Evolutionary conservation across 1,140 invertebrate species (phyloP).

Genomic region (Temnothorax longispinosus): DNA sequence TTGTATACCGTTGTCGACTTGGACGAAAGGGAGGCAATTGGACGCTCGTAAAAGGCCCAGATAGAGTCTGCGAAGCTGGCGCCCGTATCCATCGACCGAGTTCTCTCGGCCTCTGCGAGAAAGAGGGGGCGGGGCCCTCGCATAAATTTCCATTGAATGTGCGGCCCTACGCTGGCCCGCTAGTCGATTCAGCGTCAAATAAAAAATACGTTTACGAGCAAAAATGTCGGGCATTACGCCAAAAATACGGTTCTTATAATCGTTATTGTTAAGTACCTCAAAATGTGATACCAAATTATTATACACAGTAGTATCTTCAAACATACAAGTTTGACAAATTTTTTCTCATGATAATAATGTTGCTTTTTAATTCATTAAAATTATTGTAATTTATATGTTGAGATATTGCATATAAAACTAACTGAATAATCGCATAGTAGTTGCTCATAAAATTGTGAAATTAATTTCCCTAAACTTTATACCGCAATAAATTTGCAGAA

Average conservation of each 20-base stretch:
- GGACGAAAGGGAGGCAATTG: conserved; percentile 57
- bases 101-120: conserved; percentile 49
- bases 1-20: conserved; percentile 41
- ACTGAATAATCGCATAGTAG: neutral
- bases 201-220: conserved; percentile 58
- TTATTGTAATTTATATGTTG: neutral
- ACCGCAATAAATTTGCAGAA: neutral
- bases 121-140: conserved; percentile 38
- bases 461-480: neutral
- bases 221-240: conserved; percentile 33
- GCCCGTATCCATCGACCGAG: conserved; percentile 47
- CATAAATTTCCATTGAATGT: conserved; percentile 62
- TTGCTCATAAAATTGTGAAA: neutral
- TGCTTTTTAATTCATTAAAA: neutral
- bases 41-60: conserved; percentile 53
- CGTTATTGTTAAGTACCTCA: conserved; percentile 14
- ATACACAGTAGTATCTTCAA: neutral
- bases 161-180: conserved; percentile 33
- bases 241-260: neutral
- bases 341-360: neutral
- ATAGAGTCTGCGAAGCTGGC: conserved; percentile 39
- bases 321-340: conserved; percentile 10
- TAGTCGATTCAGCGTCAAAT: conserved; percentile 55
- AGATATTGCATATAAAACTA: neutral
- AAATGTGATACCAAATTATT: conserved; percentile 19